Base-by-base conservation (phyloP, 2,888 invertebrate species). In the Orchestes rusci region DNA sequence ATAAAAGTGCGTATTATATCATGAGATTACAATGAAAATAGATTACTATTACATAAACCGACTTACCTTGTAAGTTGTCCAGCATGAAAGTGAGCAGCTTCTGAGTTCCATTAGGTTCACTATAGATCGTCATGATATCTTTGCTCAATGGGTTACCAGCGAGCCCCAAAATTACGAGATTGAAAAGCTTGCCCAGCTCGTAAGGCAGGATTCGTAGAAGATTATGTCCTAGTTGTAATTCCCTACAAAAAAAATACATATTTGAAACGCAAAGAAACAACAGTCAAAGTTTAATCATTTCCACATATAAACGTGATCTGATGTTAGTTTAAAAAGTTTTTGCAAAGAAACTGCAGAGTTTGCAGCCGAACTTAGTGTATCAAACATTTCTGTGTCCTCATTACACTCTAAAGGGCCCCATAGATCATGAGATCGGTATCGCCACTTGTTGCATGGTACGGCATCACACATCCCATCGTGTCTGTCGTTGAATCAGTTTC, bases 111-210 rank as follows among this genome's bases (percentile, higher is more conserved):
- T 93, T 92, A 60, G 82, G 82, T 71, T 95, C 95, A 67, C 85
- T 87, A 72, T 93, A 95, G 55, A 95, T 77, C 53, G 84, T 80
- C 70, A 91, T 77, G 70, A 95, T 84, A 67, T 96, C 95, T 69
- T 90, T 90, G 63, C 85, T 84, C 53, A 97, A 76, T 29, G 95
- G 96, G 75, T 97, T 97, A 16, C 94, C 95, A 64, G 88, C 84
- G 58, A 91, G 76, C 64, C 94, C 93, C 56, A 99, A 77, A 62
- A 88, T 80, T 70, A 93, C 89, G 54, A 99, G 78, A 72, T 96
- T 92, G 73, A 97, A 99, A 60, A 97, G 77, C 72, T 94, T 94
- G 58, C 99, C 99, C 60, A 99, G 76, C 73, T 97, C 96, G 70
- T 90, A 95, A 2, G 99, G 99, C 63, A 99, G 75, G 58, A 87